Conservation (phyloP, 1,140 invertebrate genomes). For the Conus betulinus region DNA sequence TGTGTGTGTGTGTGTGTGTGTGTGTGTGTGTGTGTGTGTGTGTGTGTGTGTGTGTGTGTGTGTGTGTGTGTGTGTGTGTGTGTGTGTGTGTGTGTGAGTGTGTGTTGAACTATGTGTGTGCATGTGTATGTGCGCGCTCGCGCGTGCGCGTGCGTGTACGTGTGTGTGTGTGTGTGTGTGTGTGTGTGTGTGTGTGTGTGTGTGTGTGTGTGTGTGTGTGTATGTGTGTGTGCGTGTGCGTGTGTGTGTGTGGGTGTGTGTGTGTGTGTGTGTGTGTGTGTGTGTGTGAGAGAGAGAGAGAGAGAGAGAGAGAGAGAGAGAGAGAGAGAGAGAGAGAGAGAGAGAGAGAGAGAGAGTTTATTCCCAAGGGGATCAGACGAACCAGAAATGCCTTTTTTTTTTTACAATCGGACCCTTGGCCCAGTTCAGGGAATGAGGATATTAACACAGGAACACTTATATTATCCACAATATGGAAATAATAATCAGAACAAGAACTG, state of each 20-base stretch:
- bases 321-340: constrained; percentile 6
- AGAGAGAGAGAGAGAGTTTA: too few relatives aligned
- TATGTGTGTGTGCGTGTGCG: too few relatives aligned
- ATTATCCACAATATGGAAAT: background rate
- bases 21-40: too few relatives aligned
- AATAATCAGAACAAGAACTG: background rate
- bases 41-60: too few relatives aligned
- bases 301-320: constrained; percentile 12
- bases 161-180: background rate
- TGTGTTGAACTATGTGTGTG: too few relatives aligned
- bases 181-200: too few relatives aligned
- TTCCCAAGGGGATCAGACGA: background rate
- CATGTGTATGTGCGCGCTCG: too few relatives aligned
- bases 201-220: too few relatives aligned
- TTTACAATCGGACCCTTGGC: background rate
- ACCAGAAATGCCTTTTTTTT: background rate
- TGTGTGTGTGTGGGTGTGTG: too few relatives aligned
- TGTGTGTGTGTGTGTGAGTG: too few relatives aligned
- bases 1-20: too few relatives aligned
- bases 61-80: too few relatives aligned
- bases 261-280: background rate
- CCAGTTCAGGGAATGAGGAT: background rate
- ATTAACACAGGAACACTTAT: background rate
- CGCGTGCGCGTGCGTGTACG: background rate
- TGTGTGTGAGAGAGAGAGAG: background rate